Base-by-base conservation (phyloP, 2,888 invertebrate species). In the Sinelater perroti region DNA sequence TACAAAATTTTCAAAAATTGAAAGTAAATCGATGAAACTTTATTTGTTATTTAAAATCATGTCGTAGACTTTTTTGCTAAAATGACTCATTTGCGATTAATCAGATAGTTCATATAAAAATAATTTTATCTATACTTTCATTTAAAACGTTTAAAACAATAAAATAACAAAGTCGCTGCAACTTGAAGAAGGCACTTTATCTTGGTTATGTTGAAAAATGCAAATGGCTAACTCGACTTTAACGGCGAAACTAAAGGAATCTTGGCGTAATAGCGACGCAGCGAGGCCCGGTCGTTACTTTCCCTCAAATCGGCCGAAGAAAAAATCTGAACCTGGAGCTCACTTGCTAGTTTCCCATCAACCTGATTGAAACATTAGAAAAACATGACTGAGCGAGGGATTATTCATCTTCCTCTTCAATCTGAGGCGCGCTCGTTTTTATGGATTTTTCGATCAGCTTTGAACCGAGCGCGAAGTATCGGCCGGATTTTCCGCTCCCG, bases 311-410 rank as follows among this genome's bases (percentile, higher is more conserved):
- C 60, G 52, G 45, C 40, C 49, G 36, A 50, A 54, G 60, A 62
- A 60, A 67, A 67, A 67, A 67, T 67, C 67, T 63, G 62, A 59
- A 63, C 64, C 60, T 31, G 26, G 54, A 58, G 44, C 62, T 60
- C 62, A 57, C 54, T 62, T 58, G 62, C 60, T 56, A 53, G 57
- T 65, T 66, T 68, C 64, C 66, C 65, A 69, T 67, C 67, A 66
- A 58, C 66, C 62, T 63, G 69, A 69, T 69, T 69, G 69, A 66
- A 67, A 65, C 66, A 69, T 69, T 69, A 69, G 63, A 66, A 67
- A 69, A 67, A 69, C 67, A 69, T 69, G 69, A 67, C 54, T 38
- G 49, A 35, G 54, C 51, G 35, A 16, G 33, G 24, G 56, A 51
- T 55, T 58, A 61, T 61, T 52, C 46, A 59, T 61, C 61, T 61